A percentile compares a stretch with the other conserved stretches of the same genome.
These are phyloP conservation scores for Grallaria varia DNA, from an alignment of 2,113 vertebrate species.

Conservation along the genomic window DNA sequence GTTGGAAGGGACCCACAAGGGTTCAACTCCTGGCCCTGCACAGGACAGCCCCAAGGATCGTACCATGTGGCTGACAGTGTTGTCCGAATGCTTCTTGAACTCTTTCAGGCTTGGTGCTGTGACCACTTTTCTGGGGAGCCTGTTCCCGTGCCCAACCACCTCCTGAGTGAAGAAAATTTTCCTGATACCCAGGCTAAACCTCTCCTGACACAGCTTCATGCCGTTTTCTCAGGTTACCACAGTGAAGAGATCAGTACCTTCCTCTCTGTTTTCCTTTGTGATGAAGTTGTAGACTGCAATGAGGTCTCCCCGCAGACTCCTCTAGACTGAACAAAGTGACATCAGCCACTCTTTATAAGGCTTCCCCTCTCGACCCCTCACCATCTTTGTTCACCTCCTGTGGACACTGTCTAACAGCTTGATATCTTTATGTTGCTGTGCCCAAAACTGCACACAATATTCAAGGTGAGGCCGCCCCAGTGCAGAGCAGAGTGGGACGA, in stretches of 20 bases:
- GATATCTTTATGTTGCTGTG: fast-evolving
- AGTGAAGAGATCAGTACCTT: no score
- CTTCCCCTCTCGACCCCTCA: neutral
- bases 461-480: fast-evolving
- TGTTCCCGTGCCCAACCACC: neutral
- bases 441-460: neutral
- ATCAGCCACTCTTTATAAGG: neutral
- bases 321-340: neutral
- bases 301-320: neutral
- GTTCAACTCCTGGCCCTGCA: neutral
- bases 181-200: neutral
- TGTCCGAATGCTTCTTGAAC: neutral
- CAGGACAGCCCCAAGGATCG: neutral
- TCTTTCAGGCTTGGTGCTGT: neutral
- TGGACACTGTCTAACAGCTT: neutral
- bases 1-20: neutral
- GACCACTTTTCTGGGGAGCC: neutral
- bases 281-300: no score
- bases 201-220: neutral
- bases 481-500: neutral
- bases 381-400: neutral
- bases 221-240: neutral
- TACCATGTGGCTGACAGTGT: neutral
- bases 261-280: neutral
- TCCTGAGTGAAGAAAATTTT: neutral